phyloP scores from a whole-genome alignment of 1,140 invertebrate species.

The Lysiphlebus fabarum region DNA sequence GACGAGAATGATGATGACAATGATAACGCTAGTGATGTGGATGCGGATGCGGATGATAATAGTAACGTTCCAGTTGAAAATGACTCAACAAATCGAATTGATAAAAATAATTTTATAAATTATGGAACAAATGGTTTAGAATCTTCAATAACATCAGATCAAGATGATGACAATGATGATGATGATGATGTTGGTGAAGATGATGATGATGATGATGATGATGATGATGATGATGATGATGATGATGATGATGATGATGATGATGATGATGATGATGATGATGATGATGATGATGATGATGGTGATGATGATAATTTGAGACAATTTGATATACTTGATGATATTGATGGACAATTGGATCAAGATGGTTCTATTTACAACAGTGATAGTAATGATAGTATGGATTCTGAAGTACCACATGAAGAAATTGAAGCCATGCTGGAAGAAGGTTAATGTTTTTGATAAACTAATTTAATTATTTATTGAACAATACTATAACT shows the following conservation, averaged over 20 bases:
- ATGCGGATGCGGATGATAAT: background rate
- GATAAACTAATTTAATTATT: too few relatives aligned
- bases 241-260: too few relatives aligned
- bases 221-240: too few relatives aligned
- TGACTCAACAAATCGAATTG: background rate
- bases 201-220: too few relatives aligned
- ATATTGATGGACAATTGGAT: constrained; percentile 64
- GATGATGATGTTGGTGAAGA: too few relatives aligned
- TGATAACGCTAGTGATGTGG: background rate
- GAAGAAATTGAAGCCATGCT: constrained; percentile 88
- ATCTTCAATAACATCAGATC: background rate
- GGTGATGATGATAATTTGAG: constrained; percentile 52
- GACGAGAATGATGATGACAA: too few relatives aligned
- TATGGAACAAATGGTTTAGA: background rate
- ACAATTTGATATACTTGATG: constrained; percentile 77
- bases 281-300: too few relatives aligned
- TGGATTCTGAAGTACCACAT: constrained; percentile 71
- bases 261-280: too few relatives aligned
- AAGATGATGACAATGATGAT: too few relatives aligned
- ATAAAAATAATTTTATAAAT: background rate
- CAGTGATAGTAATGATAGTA: constrained; percentile 58
- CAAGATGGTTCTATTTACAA: constrained; percentile 56
- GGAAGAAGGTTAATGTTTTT: constrained; percentile 64
- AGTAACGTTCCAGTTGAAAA: background rate
- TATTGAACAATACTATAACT: background rate